Conservation (phyloP, 1,140 invertebrate species). For the Macrotrachela quadricornifera region DNA sequence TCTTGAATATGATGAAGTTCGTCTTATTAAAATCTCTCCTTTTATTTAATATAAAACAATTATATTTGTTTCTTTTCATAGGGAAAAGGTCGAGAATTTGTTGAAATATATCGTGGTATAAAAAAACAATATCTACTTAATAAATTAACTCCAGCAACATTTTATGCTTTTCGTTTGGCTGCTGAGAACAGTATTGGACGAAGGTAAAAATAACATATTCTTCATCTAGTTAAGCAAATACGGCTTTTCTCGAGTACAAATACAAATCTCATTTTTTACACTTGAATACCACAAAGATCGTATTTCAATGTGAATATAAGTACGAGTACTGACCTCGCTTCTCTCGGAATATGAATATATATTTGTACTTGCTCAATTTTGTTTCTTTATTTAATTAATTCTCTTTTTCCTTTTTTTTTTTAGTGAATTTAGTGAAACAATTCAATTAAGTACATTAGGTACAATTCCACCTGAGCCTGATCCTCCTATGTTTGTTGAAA, state of each 20-base stretch:
- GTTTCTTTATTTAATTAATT: too few species aligned
- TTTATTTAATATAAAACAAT: background rate
- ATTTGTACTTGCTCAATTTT: too few species aligned
- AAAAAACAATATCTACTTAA: constrained; percentile 47
- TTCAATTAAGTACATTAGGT: constrained; percentile 37
- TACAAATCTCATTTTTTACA: too few species aligned
- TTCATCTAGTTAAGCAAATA: too few species aligned
- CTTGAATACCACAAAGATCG: too few species aligned
- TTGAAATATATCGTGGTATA: constrained; percentile 44
- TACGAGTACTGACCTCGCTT: too few species aligned
- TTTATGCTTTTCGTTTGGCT: constrained; percentile 53
- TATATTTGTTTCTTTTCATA: constrained; percentile 10
- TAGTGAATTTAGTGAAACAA: constrained; percentile 48
- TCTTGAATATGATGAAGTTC: constrained; percentile 50
- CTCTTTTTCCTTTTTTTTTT: constrained; percentile 13
- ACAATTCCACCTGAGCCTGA: constrained; percentile 40
- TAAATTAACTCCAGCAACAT: constrained; percentile 48
- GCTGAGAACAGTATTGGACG: constrained; percentile 57
- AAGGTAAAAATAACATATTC: constrained; percentile 32
- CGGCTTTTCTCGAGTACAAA: too few species aligned
- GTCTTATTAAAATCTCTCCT: background rate
- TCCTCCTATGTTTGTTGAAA: constrained; percentile 42
- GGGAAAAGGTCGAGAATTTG: constrained; percentile 34
- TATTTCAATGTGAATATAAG: too few species aligned
- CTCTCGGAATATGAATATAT: too few species aligned